Evolutionary conservation across 2,797 vertebrate genomes (phyloP).

Genomic region (Pangasius mekongensis): DNA sequence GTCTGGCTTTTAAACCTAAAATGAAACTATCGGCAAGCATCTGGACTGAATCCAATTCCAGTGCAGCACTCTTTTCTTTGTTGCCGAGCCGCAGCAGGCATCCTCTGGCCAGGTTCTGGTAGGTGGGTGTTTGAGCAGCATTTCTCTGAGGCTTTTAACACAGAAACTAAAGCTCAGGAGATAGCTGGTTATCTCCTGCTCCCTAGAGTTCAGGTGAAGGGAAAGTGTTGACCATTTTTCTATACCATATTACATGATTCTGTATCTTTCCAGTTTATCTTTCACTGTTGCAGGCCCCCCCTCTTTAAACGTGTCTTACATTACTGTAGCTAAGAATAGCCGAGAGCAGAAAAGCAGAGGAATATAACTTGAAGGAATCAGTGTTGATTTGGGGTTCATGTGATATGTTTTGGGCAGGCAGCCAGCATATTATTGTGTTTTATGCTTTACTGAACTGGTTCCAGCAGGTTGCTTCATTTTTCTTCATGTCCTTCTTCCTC

Average conservation of each 20-base stretch:
- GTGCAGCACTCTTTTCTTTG: slow-evolving; percentile 35
- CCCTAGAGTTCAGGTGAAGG: slow-evolving; percentile 62
- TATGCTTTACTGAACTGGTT: slow-evolving; percentile 55
- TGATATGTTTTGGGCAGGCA: slow-evolving; percentile 46
- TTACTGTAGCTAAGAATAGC: slow-evolving; percentile 40
- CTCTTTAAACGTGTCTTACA: slow-evolving; percentile 35
- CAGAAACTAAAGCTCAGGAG: slow-evolving; percentile 54
- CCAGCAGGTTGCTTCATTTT: slow-evolving; percentile 49
- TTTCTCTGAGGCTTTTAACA: slow-evolving; percentile 58
- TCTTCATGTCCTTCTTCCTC: slow-evolving; percentile 7
- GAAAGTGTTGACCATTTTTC: slow-evolving; percentile 50
- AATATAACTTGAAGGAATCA: slow-evolving; percentile 51
- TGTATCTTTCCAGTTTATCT: slow-evolving; percentile 39
- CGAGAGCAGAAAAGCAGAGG: slow-evolving; percentile 37
- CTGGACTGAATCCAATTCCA: slow-evolving; percentile 38
- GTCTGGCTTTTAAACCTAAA: slow-evolving; percentile 28
- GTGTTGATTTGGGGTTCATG: slow-evolving; percentile 45
- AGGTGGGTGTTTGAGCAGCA: slow-evolving; percentile 50
- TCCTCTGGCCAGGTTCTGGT: slow-evolving; percentile 30
- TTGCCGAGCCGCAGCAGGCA: slow-evolving; percentile 24
- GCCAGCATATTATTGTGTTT: slow-evolving; percentile 54
- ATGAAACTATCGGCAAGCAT: slow-evolving; percentile 17
- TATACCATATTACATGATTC: slow-evolving; percentile 20
- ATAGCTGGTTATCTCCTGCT: slow-evolving; percentile 68
- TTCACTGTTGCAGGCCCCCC: slow-evolving; percentile 35